These are phyloP conservation scores for Ranitomeya imitator DNA, from an alignment of 2,113 vertebrate genomes.

Conservation along the genomic window DNA sequence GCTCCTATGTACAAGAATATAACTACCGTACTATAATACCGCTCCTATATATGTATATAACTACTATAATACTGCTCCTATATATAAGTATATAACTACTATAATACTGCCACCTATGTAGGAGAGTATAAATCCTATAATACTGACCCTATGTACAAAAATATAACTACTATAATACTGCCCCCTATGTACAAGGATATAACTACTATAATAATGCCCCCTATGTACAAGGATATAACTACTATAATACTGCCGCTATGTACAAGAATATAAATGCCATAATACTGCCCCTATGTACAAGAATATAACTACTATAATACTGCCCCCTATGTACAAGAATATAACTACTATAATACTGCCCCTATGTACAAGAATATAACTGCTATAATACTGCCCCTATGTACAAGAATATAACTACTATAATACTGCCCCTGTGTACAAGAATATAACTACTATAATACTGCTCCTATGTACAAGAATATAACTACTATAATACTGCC, in stretches of 20 bases:
- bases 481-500: no score
- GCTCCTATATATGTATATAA: not conserved
- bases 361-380: no score
- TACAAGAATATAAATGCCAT: not conserved
- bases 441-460: no score
- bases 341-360: no score
- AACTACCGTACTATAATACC: constrained; percentile 4
- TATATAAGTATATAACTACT: not conserved
- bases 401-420: no score
- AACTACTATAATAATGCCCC: no score
- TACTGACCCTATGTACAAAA: not conserved
- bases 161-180: constrained; percentile 8
- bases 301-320: not conserved
- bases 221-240: not conserved
- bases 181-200: not conserved
- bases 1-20: not conserved
- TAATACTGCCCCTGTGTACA: no score
- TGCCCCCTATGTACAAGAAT: no score
- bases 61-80: not conserved
- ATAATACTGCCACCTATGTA: not conserved
- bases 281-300: not conserved
- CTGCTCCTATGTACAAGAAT: no score
- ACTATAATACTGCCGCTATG: not conserved
- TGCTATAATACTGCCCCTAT: no score
- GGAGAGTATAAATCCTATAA: not conserved